Conservation (phyloP, 2,113 vertebrate species). For the Chaetodon trifascialis region DNA sequence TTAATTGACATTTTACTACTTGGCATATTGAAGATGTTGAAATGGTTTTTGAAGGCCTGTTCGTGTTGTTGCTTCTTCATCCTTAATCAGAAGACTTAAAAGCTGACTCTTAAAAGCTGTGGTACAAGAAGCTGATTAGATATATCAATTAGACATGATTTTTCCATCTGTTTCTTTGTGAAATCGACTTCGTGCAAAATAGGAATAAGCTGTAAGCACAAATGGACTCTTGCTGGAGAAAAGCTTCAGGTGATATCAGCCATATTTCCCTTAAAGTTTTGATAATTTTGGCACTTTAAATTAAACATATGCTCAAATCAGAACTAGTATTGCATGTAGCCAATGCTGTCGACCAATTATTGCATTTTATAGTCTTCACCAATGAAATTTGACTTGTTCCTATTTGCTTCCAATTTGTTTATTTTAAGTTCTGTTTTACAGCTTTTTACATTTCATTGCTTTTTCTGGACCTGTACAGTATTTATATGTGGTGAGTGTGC, state of each 20-base stretch:
- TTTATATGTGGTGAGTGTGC: conserved; percentile 16
- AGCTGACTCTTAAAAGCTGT: background rate
- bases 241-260: conserved; percentile 24
- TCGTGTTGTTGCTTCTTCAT: conserved; percentile 18
- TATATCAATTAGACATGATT: conserved; percentile 13
- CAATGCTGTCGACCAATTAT: conserved; percentile 20
- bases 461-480: conserved; percentile 10
- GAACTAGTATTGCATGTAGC: conserved; percentile 27
- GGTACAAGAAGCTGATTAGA: background rate
- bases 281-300: background rate
- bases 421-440: background rate
- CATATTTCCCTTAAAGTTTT: conserved; percentile 11
- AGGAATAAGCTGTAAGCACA: conserved; percentile 46
- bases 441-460: no score
- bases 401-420: background rate
- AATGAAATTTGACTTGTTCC: background rate
- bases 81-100: background rate
- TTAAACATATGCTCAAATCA: conserved; percentile 11
- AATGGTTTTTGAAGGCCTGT: background rate
- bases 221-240: conserved; percentile 14
- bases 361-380: conserved; percentile 1
- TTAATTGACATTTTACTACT: conserved; percentile 27
- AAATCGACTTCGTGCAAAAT: conserved; percentile 4
- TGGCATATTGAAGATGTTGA: conserved; percentile 7
- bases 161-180: conserved; percentile 10